Evolutionary conservation across 2,888 invertebrate species (phyloP).

Genomic region (Prostheceraeus crozeri): DNA sequence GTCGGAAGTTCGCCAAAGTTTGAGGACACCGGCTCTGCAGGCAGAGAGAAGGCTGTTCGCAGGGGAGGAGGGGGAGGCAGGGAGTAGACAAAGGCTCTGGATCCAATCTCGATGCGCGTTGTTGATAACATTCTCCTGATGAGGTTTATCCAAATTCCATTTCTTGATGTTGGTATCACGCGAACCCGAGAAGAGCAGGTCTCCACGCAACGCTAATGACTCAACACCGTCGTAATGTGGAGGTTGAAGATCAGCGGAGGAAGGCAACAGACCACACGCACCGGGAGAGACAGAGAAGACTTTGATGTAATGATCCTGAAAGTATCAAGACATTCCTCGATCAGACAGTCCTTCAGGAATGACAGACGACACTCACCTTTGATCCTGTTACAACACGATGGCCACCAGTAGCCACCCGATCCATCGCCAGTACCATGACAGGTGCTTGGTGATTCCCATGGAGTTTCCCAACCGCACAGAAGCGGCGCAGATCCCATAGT

Average conservation of each 20-base stretch:
- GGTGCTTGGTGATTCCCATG: constrained; percentile 71
- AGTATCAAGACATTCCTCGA: background rate
- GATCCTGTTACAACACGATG: constrained; percentile 53
- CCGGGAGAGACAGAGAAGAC: constrained; percentile 59
- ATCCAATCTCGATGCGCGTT: constrained; percentile 82
- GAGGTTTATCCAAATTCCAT: constrained; percentile 64
- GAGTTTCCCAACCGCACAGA: constrained; percentile 66
- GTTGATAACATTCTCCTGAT: constrained; percentile 63
- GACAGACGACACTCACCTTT: constrained; percentile 24
- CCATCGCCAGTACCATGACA: constrained; percentile 71
- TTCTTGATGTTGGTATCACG: constrained; percentile 77
- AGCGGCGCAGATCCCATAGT: constrained; percentile 72
- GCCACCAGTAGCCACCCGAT: constrained; percentile 58
- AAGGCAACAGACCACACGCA: constrained; percentile 59
- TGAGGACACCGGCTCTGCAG: constrained; percentile 69
- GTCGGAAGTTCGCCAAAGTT: constrained; percentile 68
- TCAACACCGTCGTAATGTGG: constrained; percentile 85
- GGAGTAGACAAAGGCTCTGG: constrained; percentile 55
- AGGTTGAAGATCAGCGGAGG: constrained; percentile 67
- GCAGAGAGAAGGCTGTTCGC: constrained; percentile 62
- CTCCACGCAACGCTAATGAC: constrained; percentile 65
- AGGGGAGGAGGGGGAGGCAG: no score
- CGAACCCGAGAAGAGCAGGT: constrained; percentile 72
- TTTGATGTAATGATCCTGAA: constrained; percentile 75
- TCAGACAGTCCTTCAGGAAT: no score